Evolutionary conservation across 2,797 vertebrate species (phyloP), one percentile per base, ranked within the genome.

Genomic region (Diceros bicornis): DNA sequence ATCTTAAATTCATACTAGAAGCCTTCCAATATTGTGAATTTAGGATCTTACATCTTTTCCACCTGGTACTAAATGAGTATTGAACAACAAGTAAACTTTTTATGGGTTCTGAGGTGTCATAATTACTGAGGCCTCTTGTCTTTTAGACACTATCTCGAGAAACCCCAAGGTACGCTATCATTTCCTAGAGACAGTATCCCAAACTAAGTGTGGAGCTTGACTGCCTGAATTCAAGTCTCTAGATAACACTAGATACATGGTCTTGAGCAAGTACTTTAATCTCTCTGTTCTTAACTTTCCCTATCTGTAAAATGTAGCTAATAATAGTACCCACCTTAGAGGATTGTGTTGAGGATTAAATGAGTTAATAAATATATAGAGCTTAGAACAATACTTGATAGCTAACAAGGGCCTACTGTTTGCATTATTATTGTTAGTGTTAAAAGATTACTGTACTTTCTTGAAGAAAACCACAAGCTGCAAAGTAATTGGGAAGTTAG

Each of bases 401-500:
- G 55, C 71, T 93, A 88, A 64, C 61, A 50, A 68, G 5, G 72
- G 13, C 61, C 47, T 92, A 55, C 21, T 68, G n/a, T 92, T 97
- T 85, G 29, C 55, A 4, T 96, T 86, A 34, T 29, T 34, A 44
- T 71, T 94, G 20, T 74, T 92, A 72, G 2, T 72, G 21, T 71
- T 75, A 64, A 87, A 82, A 94, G 68, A 71, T 61, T 85, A 72
- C n/a, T 25, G 21, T 55, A 57, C 13, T 90, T 79, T 87, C 34
- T 81, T 90, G 55, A 94, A 79, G 78, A 94, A 90, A 94, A 94
- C 34, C 25, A 88, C 10, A 94, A 62, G 68, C 47, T 88, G 11
- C n/a, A 81, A 66, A 91, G 23, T 68, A 90, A 66, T 81, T 91
- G 41, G 94, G 18, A 89, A 34, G 68, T 69, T 81, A 68, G 47